phyloP scores from a whole-genome alignment of 2,113 vertebrate species.

The Alaudala cheleensis region DNA sequence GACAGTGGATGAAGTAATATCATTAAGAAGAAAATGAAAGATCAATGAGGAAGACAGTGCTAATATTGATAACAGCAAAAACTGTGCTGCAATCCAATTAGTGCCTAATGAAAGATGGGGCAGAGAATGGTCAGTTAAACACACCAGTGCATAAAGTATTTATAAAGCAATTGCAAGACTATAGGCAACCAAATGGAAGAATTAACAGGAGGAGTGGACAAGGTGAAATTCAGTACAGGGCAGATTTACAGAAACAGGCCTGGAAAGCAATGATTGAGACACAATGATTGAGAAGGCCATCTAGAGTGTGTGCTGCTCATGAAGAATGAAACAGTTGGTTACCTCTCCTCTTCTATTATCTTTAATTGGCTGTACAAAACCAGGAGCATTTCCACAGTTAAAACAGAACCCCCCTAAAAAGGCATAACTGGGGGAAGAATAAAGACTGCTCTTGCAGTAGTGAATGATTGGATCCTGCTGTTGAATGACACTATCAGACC shows the following conservation, averaged over 20 bases:
- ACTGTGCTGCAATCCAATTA: neutral
- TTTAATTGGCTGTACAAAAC: neutral
- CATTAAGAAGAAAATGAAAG: constrained; percentile 9
- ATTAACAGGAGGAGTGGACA: neutral
- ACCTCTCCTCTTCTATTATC: neutral
- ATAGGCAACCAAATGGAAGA: neutral
- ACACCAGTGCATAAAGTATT: neutral
- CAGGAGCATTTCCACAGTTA: neutral
- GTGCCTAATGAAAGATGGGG: neutral
- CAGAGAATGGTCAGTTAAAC: neutral
- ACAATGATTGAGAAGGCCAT: too few species aligned
- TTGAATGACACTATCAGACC: neutral
- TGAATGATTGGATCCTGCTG: neutral
- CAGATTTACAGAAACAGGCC: neutral
- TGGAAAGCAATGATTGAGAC: neutral
- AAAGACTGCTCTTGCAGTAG: neutral
- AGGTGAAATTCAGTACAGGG: neutral
- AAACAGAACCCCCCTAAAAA: neutral
- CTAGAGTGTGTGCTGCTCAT: neutral
- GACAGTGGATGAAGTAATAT: neutral
- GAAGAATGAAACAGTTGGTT: neutral
- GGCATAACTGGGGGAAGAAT: neutral
- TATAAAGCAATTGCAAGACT: neutral
- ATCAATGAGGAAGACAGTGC: neutral
- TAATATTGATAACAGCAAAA: neutral